These are phyloP conservation scores for Trichogramma pretiosum DNA, from an alignment of 1,140 invertebrate species.

Conservation along the genomic window DNA sequence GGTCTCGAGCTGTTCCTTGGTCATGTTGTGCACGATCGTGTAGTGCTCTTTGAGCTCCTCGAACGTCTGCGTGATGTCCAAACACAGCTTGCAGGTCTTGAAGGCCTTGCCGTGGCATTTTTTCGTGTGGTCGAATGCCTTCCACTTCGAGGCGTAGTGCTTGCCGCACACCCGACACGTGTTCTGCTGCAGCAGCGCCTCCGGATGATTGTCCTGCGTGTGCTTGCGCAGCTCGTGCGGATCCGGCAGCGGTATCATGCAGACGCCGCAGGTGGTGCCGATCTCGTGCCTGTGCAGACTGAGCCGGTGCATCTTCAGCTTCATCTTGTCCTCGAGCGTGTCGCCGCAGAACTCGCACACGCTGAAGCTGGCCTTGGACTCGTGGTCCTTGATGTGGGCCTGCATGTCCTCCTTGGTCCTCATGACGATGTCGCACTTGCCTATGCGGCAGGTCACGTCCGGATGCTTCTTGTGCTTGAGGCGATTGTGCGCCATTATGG, in stretches of 20 bases:
- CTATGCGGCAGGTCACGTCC: slow-evolving; percentile 43
- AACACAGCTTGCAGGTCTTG: slow-evolving; percentile 51
- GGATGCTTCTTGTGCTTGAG: slow-evolving; percentile 50
- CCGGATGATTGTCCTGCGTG: slow-evolving; percentile 46
- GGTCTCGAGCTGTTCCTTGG: slow-evolving; percentile 37
- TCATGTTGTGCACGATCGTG: slow-evolving; percentile 38
- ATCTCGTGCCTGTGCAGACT: slow-evolving; percentile 49
- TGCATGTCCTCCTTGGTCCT: slow-evolving; percentile 49
- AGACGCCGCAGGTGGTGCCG: slow-evolving; percentile 51
- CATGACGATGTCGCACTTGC: slow-evolving; percentile 48
- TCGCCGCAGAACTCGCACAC: slow-evolving; percentile 57
- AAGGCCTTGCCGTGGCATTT: slow-evolving; percentile 53
- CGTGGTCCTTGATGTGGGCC: slow-evolving; percentile 48
- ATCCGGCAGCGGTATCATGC: slow-evolving; percentile 49
- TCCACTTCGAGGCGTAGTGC: slow-evolving; percentile 53
- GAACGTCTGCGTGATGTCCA: slow-evolving; percentile 49
- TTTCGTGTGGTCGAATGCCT: slow-evolving; percentile 54
- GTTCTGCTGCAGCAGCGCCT: slow-evolving; percentile 45
- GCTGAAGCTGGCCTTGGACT: slow-evolving; percentile 40
- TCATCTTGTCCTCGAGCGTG: slow-evolving; percentile 50
- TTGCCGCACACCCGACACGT: slow-evolving; percentile 55
- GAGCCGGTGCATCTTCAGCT: slow-evolving; percentile 53
- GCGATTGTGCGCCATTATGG: slow-evolving; percentile 53
- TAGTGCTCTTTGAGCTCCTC: slow-evolving; percentile 46
- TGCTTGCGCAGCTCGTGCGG: slow-evolving; percentile 51